These are phyloP conservation scores for Holacanthus passer DNA, from an alignment of 2,113 vertebrate genomes.

Conservation along the genomic window DNA sequence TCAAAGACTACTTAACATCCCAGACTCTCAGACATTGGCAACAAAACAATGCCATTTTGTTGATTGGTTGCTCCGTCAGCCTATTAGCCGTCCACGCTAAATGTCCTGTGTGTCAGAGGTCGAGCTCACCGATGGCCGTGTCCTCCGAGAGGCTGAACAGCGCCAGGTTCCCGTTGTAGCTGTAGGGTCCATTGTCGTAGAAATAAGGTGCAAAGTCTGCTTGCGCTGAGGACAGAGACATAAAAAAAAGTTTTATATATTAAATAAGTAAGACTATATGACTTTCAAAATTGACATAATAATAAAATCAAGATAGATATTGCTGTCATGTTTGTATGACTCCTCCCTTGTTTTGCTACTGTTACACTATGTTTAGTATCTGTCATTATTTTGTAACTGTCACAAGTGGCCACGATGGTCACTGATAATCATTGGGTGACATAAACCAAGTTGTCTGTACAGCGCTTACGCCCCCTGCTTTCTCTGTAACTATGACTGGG, in stretches of 20 bases:
- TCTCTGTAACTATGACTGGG: conserved; percentile 45
- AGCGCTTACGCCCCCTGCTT: conserved; percentile 2
- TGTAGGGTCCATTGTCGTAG: conserved; percentile 93
- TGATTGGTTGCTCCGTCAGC: conserved; percentile 18
- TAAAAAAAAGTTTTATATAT: background rate
- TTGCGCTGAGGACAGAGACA: conserved; percentile 78
- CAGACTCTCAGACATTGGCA: conserved; percentile 21
- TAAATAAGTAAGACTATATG: background rate
- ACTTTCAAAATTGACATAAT: background rate
- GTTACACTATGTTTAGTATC: background rate
- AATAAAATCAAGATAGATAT: background rate
- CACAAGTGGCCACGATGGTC: background rate
- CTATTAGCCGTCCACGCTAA: conserved; percentile 16
- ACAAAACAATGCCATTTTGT: conserved; percentile 26
- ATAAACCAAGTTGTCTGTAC: background rate
- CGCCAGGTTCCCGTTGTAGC: conserved; percentile 94
- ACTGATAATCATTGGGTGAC: background rate
- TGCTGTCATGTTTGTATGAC: background rate
- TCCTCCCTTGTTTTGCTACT: background rate
- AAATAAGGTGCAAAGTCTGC: conserved; percentile 96
- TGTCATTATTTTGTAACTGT: background rate
- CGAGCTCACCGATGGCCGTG: conserved; percentile 90
- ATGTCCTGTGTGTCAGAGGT: conserved; percentile 3
- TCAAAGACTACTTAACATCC: conserved; percentile 51
- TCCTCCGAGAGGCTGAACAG: conserved; percentile 96